Base-by-base conservation (phyloP, 1,140 invertebrate genomes). In the Drosophila miranda region DNA sequence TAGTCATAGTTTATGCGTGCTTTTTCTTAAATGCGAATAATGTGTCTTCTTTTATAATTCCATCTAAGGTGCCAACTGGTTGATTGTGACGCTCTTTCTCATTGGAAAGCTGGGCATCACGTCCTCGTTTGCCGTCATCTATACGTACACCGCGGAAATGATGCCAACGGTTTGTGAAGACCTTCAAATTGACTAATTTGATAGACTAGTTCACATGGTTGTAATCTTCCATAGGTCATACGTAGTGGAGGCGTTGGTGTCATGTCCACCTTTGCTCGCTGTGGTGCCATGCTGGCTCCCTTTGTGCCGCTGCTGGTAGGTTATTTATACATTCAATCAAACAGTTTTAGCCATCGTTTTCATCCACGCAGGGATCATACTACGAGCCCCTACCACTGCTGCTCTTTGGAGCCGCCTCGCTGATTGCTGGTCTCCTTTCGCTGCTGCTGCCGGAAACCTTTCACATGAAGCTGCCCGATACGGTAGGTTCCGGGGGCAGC, bases 31-130 rank as follows among this genome's bases (percentile, higher is more conserved):
- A 2, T 0, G 0, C 14, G 3, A 6, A 16, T 49, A 42, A 38
- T 11, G 2, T 1, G 2, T 1, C 19, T 45, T 1, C 8, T 26
- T 45, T 49, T 13, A 16, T 8, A 23, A 7, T 23, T 19, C 7
- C 11, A 8, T 7, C 14, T 5, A 59, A 93, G 92, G 91, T 75
- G 72, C 90, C 13, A 90, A 89, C 16, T 93, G 93, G 93, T 67
- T 91, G 3, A 78, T 92, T 3, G 91, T 93, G 5, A 53, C 90
- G 2, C 80, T 95, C 6, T 95, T 94, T 68, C 90, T 95, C 11
- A 74, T 93, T 9, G 95, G 95, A 9, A 95, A 95, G 87, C 91
- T 94, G 64, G 93, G 93, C 4, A 93, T 94, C 13, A 94, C 94
- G 0, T 91, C 93, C 28, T 91, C 93, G 3, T 94, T 94, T 76